Base-by-base conservation (phyloP, 2,888 invertebrate species). In the Rhopalosiphum nymphaeae region DNA sequence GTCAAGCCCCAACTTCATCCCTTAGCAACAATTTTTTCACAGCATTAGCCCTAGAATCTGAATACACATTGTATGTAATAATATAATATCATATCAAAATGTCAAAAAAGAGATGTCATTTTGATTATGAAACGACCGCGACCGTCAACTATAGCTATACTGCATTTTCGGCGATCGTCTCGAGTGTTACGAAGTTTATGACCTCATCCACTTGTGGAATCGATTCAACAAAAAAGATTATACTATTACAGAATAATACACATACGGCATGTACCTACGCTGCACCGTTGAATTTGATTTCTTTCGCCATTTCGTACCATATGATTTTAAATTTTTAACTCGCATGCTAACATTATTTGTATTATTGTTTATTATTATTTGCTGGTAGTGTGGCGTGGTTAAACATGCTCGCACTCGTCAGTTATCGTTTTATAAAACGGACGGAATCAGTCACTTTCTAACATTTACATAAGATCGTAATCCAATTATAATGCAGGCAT, bases 391-490 rank as follows among this genome's bases (percentile, higher is more conserved):
- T 44, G 57, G 13, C 29, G 42, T 44, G 46, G 46, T 86, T 86
- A 56, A 91, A 56, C 91, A 56, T 42, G 84, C 91, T 42, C 53
- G 29, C 26, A 10, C 26, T 57, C 26, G 57, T 86, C 4, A 4
- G 89, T 49, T 29, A 13, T 36, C 3, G 42, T n/a, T 85, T 46
- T 57, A 46, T 25, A 86, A 86, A 91, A 57, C 85, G 56, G 46
- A 91, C 26, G 46, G 91, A 44, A 46, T 91, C 85, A 3, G 91
- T 86, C 57, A 13, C 91, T 91, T 91, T 91, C 86, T 86, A 91
- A 86, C 85, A 91, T 91, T 91, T 91, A 91, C 91, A 91, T 91
- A 91, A 91, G 85, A 91, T 44, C 25, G n/a, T 85, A 91, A 85
- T 91, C 91, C 86, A 91, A 91, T 91, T 91, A 91, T 56, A 44